These are phyloP conservation scores for Zoanthus sansibaricus DNA, from an alignment of 92 coral and sea anemone species.

Conservation along the genomic window DNA sequence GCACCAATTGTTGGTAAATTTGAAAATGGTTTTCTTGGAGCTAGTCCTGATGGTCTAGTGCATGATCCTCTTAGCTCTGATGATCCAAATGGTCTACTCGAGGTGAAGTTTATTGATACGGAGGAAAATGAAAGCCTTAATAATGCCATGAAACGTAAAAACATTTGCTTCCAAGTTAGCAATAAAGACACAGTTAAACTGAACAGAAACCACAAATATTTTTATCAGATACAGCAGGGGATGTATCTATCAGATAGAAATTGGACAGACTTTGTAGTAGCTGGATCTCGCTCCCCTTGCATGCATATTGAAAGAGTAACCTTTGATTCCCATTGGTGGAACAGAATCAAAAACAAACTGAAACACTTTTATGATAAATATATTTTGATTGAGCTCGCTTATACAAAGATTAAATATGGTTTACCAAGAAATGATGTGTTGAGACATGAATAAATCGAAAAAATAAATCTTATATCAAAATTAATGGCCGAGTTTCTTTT, in stretches of 20 bases:
- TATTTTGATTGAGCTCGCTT: conserved; percentile 31
- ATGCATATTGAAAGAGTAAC: conserved; percentile 43
- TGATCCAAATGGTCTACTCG: conserved; percentile 33
- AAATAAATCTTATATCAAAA: too few relatives aligned
- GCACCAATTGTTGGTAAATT: conserved; percentile 18
- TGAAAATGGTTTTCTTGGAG: conserved; percentile 47
- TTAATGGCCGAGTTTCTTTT: too few relatives aligned
- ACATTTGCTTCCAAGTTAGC: not conserved
- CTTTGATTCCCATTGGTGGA: conserved; percentile 8
- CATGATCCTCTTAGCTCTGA: conserved; percentile 26
- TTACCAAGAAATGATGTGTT: conserved; percentile 13
- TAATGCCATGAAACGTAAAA: conserved; percentile 15
- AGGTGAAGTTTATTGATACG: conserved; percentile 43
- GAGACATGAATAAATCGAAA: not conserved
- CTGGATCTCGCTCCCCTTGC: conserved; percentile 19
- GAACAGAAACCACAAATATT: conserved; percentile 48
- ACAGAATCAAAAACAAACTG: not conserved
- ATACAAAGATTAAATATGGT: conserved; percentile 28
- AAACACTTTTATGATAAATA: conserved; percentile 7
- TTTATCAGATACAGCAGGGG: conserved; percentile 45
- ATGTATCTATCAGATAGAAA: conserved; percentile 36
- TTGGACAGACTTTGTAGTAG: conserved; percentile 60
- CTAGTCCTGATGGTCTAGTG: conserved; percentile 59
- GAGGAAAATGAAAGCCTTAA: not conserved
- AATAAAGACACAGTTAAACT: not conserved